Evolutionary conservation across 1,140 invertebrate species (phyloP), one percentile per base, ranked within the genome.

Genomic region (Phthorimaea operculella): DNA sequence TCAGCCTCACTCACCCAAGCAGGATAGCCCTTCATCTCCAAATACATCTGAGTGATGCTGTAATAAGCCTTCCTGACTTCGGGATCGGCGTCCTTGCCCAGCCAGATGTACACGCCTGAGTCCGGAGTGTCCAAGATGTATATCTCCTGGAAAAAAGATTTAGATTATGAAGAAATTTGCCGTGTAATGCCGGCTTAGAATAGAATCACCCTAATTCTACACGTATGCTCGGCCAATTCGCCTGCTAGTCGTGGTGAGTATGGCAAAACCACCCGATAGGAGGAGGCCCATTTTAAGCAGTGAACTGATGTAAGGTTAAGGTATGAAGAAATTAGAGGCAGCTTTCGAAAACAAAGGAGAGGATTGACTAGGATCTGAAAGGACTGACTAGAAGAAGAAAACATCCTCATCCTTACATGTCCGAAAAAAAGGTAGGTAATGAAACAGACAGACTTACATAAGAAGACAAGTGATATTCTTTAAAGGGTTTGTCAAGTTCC

Each of bases 101-200:
- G 88, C 95, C 95, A 97, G 0, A 94, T 91, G 79, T 90, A 97
- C 33, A 97, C 88, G 10, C 93, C 93, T 47, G 92, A 91, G 57
- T 89, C 88, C 1, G 90, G 93, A 1, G 93, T 92, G 72, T 96
- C 94, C 71, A 97, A 79, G 54, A 96, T 92, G 68, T 94, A 96
- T 60, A 93, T 92, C 71, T 96, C 94, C 89, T 92, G 72, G 9
- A 76, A 60, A 44, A 51, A 28, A 6, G 21, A 28, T 28, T 6
- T 2, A 4, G 21, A 51, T 54, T 42, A 44, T 15, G 33, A 28
- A 7, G 54, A 15, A 28, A 10, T n/a, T 55, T 3, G n/a, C n/a
- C n/a, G n/a, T n/a, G n/a, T n/a, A n/a, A n/a, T n/a, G n/a, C n/a
- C n/a, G n/a, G n/a, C n/a, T n/a, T n/a, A n/a, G n/a, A n/a, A n/a